phyloP scores from a whole-genome alignment of 2,113 vertebrate genomes.

The Peromyscus polionotus region DNA sequence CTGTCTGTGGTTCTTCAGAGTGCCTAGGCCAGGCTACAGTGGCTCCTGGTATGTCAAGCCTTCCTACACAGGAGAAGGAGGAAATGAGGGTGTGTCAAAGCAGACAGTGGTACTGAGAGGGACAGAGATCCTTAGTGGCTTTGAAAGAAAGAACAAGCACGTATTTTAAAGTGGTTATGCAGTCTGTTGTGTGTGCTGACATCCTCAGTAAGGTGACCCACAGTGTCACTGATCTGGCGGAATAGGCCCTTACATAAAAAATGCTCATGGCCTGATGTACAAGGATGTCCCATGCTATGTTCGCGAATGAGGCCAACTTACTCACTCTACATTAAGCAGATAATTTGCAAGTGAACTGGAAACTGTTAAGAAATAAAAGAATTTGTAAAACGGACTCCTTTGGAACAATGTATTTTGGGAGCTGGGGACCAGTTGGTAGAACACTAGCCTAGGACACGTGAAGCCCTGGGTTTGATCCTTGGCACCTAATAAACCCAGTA shows the following conservation, averaged over 20 bases:
- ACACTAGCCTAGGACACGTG: neutral
- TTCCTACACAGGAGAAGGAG: neutral
- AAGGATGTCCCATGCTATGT: neutral
- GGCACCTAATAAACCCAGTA: neutral
- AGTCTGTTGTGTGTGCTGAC: neutral
- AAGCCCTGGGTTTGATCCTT: neutral
- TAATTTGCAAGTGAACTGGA: constrained; percentile 9
- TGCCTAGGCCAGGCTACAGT: neutral
- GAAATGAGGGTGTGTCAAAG: neutral
- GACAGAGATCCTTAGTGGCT: neutral
- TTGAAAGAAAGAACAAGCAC: neutral
- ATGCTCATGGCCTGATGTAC: neutral
- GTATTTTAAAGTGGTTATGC: neutral
- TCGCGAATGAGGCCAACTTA: too few relatives aligned
- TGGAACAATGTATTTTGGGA: neutral
- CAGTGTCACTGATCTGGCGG: neutral
- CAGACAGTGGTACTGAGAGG: neutral
- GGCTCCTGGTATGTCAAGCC: neutral
- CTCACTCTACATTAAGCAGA: neutral
- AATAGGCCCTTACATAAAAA: neutral
- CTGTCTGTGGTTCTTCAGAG: neutral
- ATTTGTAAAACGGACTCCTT: constrained; percentile 28
- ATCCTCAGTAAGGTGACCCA: neutral
- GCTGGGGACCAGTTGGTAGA: neutral
- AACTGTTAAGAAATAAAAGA: constrained; percentile 37